Percentiles rank a stretch among this genome's conserved stretches.
phyloP scores from a whole-genome alignment of 2,113 vertebrate species.

The Dicrurus megarhynchus region DNA sequence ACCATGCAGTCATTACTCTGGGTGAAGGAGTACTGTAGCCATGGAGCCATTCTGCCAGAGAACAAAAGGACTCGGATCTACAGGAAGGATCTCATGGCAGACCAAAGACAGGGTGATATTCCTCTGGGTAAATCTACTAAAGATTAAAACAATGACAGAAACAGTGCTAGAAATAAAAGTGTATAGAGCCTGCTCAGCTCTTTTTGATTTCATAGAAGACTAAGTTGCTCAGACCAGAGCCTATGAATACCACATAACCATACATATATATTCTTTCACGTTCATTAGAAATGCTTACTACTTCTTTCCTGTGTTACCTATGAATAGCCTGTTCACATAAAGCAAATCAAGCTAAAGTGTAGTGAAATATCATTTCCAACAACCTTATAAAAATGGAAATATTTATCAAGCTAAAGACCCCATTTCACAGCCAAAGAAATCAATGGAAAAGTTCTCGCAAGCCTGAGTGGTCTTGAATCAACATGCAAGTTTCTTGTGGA shows the following conservation, averaged over 20 bases:
- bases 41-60: background rate
- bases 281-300: background rate
- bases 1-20: background rate
- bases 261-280: accelerated
- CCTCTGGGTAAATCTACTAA: background rate
- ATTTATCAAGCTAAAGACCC: background rate
- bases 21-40: background rate
- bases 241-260: background rate
- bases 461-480: background rate
- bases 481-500: background rate
- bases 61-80: background rate
- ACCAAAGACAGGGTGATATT: background rate
- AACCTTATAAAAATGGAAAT: background rate
- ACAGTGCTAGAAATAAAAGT: background rate
- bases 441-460: background rate
- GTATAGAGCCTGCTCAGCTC: background rate
- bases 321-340: background rate
- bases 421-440: background rate
- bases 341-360: background rate
- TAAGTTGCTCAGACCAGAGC: background rate
- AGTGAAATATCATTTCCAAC: background rate
- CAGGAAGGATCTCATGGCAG: background rate
- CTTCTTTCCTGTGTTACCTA: background rate
- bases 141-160: background rate
- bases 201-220: background rate